phyloP scores from a whole-genome alignment of 2,113 vertebrate species.

The Antidorcas marsupialis region DNA sequence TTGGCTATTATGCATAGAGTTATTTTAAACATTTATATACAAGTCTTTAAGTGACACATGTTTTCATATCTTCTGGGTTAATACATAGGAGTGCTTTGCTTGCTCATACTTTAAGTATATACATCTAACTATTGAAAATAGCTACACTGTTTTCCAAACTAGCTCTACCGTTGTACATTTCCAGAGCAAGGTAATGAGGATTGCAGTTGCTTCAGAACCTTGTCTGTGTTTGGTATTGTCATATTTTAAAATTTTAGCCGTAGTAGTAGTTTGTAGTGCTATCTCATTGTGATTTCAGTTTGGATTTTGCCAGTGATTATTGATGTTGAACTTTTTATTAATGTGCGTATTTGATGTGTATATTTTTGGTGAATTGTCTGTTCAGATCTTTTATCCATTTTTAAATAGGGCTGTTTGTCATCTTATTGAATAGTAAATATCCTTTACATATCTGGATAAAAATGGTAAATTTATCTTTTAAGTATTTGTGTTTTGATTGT shows the following conservation, averaged over 20 bases:
- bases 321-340: not conserved
- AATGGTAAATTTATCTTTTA: not conserved
- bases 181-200: not conserved
- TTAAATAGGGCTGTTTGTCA: not conserved
- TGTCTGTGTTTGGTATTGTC: not conserved
- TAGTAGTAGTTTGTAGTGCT: not conserved
- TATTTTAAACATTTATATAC: not conserved
- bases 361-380: not conserved
- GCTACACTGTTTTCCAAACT: not conserved
- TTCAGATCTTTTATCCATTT: not conserved
- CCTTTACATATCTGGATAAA: not conserved
- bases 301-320: not conserved
- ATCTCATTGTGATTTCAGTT: not conserved
- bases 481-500: not conserved
- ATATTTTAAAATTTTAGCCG: not conserved
- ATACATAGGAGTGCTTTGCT: not conserved
- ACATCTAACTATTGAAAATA: not conserved
- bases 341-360: not conserved
- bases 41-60: not conserved
- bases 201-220: not conserved
- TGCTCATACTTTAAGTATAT: not conserved
- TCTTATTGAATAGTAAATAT: not conserved
- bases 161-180: not conserved
- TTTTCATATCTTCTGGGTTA: not conserved
- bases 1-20: not conserved